These are phyloP conservation scores for Leptodactylus fallax DNA, from an alignment of 2,797 vertebrate genomes.

Conservation along the genomic window DNA sequence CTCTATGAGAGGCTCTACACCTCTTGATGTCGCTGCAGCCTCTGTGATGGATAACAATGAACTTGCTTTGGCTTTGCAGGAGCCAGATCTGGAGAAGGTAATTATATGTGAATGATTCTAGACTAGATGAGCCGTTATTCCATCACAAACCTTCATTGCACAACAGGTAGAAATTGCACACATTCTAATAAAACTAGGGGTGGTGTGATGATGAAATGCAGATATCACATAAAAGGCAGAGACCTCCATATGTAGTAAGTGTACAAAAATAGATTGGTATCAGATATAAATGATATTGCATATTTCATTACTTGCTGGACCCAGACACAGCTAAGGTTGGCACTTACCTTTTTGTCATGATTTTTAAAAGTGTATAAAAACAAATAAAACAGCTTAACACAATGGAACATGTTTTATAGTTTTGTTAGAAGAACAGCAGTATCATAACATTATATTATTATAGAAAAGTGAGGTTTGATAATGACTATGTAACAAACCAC, in stretches of 20 bases:
- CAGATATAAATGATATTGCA: too few relatives aligned
- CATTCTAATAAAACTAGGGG: not conserved
- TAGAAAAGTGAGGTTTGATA: not conserved
- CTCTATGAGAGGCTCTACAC: conserved; percentile 96
- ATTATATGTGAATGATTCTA: not conserved
- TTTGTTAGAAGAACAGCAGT: not conserved
- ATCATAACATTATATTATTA: not conserved
- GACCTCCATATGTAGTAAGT: not conserved
- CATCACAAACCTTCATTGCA: not conserved
- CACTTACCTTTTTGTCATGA: too few relatives aligned
- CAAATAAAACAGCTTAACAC: not conserved
- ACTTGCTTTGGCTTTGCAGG: conserved; percentile 91
- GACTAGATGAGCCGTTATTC: not conserved
- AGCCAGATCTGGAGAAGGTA: conserved; percentile 96
- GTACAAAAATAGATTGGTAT: not conserved
- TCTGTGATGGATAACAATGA: conserved; percentile 99
- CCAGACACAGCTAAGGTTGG: not conserved
- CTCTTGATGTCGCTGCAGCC: conserved; percentile 95
- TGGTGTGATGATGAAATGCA: not conserved
- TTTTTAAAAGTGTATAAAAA: not conserved
- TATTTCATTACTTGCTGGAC: not conserved
- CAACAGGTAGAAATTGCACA: not conserved
- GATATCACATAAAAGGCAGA: not conserved
- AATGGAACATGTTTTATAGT: not conserved
- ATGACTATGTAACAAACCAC: too few relatives aligned